Conservation (phyloP, 2,888 invertebrate species). For the Agrilus cyanescens region DNA sequence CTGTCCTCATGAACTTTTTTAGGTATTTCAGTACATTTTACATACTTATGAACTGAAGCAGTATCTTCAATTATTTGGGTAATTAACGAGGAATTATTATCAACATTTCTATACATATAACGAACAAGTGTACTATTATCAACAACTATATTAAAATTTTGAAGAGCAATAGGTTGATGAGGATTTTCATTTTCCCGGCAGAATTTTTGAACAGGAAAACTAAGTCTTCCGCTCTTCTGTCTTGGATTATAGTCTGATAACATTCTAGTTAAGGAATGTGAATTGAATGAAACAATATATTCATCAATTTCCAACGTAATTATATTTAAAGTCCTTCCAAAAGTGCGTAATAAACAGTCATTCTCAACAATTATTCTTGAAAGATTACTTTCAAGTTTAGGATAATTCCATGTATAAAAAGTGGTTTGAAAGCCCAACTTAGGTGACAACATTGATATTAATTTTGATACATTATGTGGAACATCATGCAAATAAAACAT, state of each 20-base stretch:
- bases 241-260: slow-evolving; percentile 41
- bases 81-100: slow-evolving; percentile 18
- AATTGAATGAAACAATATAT: slow-evolving; percentile 48
- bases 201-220: slow-evolving; percentile 29
- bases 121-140: slow-evolving; percentile 24
- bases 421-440: slow-evolving; percentile 37
- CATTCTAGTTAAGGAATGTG: slow-evolving; percentile 42
- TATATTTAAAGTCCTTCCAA: slow-evolving; percentile 39
- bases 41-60: slow-evolving; percentile 29
- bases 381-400: slow-evolving; percentile 39
- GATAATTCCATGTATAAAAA: slow-evolving; percentile 55
- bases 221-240: slow-evolving; percentile 20
- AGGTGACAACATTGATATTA: slow-evolving; percentile 32
- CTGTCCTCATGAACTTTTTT: slow-evolving; percentile 24
- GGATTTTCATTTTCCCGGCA: slow-evolving; percentile 24
- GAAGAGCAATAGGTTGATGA: slow-evolving; percentile 28
- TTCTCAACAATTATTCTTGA: slow-evolving; percentile 44
- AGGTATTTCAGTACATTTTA: slow-evolving; percentile 23
- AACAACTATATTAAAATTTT: slow-evolving; percentile 26
- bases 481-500: slow-evolving; percentile 50
- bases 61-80: slow-evolving; percentile 21
- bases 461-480: slow-evolving; percentile 33
- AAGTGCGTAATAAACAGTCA: slow-evolving; percentile 52
- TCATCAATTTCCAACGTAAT: slow-evolving; percentile 52
- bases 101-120: slow-evolving; percentile 22